Base-by-base conservation (phyloP, 2,797 vertebrate genomes). In the Erpetoichthys calabaricus region DNA sequence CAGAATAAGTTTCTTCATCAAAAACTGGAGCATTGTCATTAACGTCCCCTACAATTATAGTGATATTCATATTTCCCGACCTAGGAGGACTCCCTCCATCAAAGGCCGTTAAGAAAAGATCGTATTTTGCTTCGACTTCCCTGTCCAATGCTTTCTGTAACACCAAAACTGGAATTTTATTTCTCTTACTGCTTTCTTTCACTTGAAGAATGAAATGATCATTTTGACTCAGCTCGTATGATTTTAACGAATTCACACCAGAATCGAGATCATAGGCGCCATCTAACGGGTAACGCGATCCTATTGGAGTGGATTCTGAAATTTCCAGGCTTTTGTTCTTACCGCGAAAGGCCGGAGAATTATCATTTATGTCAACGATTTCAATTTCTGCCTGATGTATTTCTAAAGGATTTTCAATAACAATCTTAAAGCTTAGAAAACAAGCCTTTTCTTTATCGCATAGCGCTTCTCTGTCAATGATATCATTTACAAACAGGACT, bases 341-440 rank as follows among this genome's bases (percentile, higher is more conserved):
- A 1, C 73, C 73, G 1, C 47, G 49, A 5, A 84, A 76, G 42
- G 57, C 52, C 9, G 74, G 74, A 3, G 62, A 46, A 59, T 76
- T 65, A 56, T 76, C 74, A 52, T 74, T 74, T 47, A 65, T 59
- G 59, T 74, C 73, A 45, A 71, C 41, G 5, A 73, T 57, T 10
- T 74, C 72, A 8, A 76, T 62, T 41, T 61, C 60, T 5, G 70
- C 57, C 43, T 67, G 66, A 56, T 68, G 76, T 7, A 83, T 73
- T 55, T 83, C 80, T 2, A 80, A 59, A 0, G 81, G 79, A 56
- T 76, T 74, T 65, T 85, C 80, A 5, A 83, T 57, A 4, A 75
- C 70, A 1, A 73, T 73, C 73, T 85, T 79, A 9, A 83, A 55
- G 45, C 77, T 69, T 47, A 84, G 62, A 50, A 73, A 51, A 57